Evolutionary conservation across 2,888 invertebrate species (phyloP), one percentile per base, ranked within the genome.

Genomic region (Ophraella communa): DNA sequence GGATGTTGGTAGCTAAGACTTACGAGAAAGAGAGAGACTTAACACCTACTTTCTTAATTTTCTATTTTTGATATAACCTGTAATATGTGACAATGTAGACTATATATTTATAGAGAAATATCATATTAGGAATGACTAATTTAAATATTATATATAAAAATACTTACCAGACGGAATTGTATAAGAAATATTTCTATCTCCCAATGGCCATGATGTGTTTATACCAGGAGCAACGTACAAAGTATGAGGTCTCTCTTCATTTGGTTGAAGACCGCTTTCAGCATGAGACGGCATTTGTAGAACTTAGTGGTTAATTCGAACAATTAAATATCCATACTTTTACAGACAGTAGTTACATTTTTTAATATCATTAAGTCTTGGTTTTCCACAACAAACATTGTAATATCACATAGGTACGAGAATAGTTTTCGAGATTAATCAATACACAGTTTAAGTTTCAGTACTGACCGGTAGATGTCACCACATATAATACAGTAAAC

Each of bases 81-180:
- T n/a, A n/a, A n/a, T n/a, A n/a, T n/a, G n/a, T n/a, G n/a, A n/a
- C n/a, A n/a, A n/a, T n/a, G n/a, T n/a, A n/a, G n/a, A n/a, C n/a
- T n/a, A n/a, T n/a, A n/a, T n/a, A n/a, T n/a, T n/a, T n/a, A n/a
- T n/a, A n/a, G n/a, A n/a, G n/a, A n/a, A n/a, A n/a, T n/a, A n/a
- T n/a, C n/a, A n/a, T n/a, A n/a, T n/a, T n/a, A n/a, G n/a, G n/a
- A n/a, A n/a, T n/a, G n/a, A n/a, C n/a, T n/a, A n/a, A n/a, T n/a
- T n/a, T n/a, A n/a, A n/a, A n/a, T 17, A 33, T 11, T 30, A 27
- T n/a, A 33, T 20, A n/a, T 47, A 49, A 35, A 3, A 58, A 52
- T 1, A 62, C 72, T 71, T 75, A 82, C 82, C 80, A 73, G 78
- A 76, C n/a, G 82, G 82, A 59, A 82, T 80, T 8, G 74, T 79